Evolutionary conservation across 2,113 vertebrate species (phyloP).

Genomic region (Rhinoptilus africanus): DNA sequence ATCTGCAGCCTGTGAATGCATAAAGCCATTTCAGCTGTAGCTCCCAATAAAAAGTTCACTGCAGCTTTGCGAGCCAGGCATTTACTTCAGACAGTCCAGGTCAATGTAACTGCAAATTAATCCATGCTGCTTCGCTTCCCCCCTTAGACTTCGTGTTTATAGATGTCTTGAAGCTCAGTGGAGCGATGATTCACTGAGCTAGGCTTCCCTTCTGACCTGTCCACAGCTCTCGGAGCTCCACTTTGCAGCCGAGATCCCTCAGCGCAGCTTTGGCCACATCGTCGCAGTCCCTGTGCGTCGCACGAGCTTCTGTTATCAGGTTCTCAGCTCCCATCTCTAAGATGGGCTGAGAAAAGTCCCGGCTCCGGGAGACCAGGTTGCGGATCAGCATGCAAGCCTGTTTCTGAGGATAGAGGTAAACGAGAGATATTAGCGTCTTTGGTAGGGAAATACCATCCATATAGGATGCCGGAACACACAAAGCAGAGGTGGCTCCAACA

Average conservation of each 20-base stretch:
- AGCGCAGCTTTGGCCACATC: constrained; percentile 88
- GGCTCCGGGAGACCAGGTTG: constrained; percentile 86
- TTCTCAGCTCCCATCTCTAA: constrained; percentile 91
- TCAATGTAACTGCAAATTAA: background rate
- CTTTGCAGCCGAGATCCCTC: constrained; percentile 89
- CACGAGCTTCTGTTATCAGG: constrained; percentile 83
- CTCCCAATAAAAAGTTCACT: background rate
- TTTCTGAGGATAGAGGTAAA: constrained; percentile 74
- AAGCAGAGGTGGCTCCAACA: background rate
- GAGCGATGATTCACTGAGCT: constrained; percentile 64
- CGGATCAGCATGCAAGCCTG: constrained; percentile 93
- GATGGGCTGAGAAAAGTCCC: constrained; percentile 79
- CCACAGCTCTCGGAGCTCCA: constrained; percentile 93
- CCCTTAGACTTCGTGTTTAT: fast-evolving
- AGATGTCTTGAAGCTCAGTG: fast-evolving
- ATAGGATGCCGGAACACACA: background rate
- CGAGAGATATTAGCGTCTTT: background rate
- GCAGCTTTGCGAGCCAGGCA: background rate
- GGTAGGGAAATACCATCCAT: fast-evolving
- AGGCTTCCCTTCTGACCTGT: constrained; percentile 90
- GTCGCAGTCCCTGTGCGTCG: constrained; percentile 80
- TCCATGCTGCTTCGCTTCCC: background rate
- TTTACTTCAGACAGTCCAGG: background rate
- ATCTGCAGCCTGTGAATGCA: background rate
- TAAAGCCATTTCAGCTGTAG: constrained; percentile 8